Evolutionary conservation across 2,797 vertebrate species (phyloP).

Genomic region (Muscicapa comitata): DNA sequence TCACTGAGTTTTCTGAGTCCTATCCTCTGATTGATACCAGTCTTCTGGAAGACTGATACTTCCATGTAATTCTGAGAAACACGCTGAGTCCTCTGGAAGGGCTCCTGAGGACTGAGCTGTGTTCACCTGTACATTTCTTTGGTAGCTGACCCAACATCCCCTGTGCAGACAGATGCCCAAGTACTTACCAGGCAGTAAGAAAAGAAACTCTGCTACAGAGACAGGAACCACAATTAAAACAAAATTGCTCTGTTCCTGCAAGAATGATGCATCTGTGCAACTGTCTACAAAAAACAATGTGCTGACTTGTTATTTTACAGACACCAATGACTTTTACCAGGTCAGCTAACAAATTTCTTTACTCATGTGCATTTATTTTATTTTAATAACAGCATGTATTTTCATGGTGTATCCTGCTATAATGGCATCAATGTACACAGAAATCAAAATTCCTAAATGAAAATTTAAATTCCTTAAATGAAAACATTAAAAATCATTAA

Average conservation of each 20-base stretch:
- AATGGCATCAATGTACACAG: background rate
- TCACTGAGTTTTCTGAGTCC: background rate
- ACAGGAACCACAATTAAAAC: background rate
- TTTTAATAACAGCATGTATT: background rate
- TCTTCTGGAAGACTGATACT: background rate
- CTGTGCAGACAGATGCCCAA: background rate
- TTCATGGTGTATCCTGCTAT: background rate
- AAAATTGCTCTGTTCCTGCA: background rate
- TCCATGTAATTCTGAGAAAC: background rate
- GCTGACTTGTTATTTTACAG: background rate
- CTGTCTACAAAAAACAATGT: background rate
- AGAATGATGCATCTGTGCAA: background rate
- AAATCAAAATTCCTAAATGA: background rate
- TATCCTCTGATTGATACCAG: background rate
- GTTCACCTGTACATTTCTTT: background rate
- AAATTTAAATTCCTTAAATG: background rate
- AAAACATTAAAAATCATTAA: background rate
- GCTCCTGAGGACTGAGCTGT: background rate
- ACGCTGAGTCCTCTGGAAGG: background rate
- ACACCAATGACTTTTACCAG: background rate
- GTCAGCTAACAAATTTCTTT: background rate
- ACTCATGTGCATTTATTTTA: fast-evolving
- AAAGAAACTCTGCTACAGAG: background rate
- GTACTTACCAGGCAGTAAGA: background rate
- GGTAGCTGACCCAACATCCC: background rate